Evolutionary conservation across 2,888 invertebrate genomes (phyloP).

Genomic region (Drosophila paranaensis): DNA sequence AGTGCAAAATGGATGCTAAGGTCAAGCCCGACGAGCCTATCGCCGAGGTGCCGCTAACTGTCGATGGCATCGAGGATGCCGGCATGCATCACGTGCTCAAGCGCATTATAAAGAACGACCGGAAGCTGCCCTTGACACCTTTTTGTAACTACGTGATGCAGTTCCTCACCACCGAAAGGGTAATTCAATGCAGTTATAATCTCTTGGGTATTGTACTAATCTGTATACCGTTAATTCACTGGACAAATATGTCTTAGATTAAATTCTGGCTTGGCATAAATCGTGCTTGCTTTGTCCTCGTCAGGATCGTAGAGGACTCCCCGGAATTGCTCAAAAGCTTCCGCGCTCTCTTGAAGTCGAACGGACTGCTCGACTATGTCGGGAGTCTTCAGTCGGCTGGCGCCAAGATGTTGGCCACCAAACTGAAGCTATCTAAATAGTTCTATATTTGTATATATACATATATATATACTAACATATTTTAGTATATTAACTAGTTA

Average conservation of each 20-base stretch:
- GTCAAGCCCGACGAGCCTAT: not conserved
- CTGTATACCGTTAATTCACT: not conserved
- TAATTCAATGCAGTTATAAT: conserved; percentile 76
- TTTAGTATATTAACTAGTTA: conserved; percentile 26
- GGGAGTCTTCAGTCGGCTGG: conserved; percentile 87
- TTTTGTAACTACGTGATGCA: conserved; percentile 86
- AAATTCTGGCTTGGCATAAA: conserved; percentile 89
- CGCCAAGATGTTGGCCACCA: conserved; percentile 88
- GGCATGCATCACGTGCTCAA: conserved; percentile 92
- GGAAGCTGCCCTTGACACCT: conserved; percentile 85
- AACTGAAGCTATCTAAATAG: conserved; percentile 57
- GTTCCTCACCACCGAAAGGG: conserved; percentile 86
- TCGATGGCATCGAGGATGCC: conserved; percentile 89
- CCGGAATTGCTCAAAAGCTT: conserved; percentile 85
- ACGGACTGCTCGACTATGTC: conserved; percentile 74
- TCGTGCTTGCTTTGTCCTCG: conserved; percentile 91
- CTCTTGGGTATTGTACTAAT: not conserved
- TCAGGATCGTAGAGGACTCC: conserved; percentile 89
- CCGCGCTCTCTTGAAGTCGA: conserved; percentile 71
- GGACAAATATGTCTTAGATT: conserved; percentile 85
- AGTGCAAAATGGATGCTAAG: no score
- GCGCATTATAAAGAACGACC: conserved; percentile 89
- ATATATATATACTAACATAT: not conserved
- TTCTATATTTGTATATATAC: not conserved
- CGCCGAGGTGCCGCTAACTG: conserved; percentile 12